A percentile compares a stretch with the other conserved stretches of the same genome.
phyloP scores from a whole-genome alignment of 2,797 vertebrate species.

The Streptopelia turtur region DNA sequence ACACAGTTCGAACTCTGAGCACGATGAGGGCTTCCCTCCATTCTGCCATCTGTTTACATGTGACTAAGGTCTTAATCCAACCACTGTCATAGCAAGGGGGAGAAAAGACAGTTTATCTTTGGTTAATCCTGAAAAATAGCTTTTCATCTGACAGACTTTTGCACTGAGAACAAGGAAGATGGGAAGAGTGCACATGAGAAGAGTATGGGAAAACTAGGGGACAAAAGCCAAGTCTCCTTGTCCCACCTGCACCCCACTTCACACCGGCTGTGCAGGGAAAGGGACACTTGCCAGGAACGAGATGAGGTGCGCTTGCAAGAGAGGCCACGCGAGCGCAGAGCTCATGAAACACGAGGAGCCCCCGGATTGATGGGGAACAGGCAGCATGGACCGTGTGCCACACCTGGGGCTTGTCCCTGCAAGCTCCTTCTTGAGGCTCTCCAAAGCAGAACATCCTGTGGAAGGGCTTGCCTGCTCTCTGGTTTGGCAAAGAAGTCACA shows the following conservation, averaged over 20 bases:
- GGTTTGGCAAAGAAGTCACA: neutral
- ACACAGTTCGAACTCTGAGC: neutral
- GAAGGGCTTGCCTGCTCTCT: neutral
- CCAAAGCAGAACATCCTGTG: neutral
- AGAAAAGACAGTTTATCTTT: neutral
- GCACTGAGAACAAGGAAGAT: neutral
- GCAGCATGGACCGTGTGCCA: neutral
- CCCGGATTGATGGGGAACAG: neutral
- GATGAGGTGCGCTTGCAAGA: neutral
- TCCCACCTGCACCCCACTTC: neutral
- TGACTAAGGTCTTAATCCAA: neutral
- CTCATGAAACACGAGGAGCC: accelerated
- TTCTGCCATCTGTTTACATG: neutral
- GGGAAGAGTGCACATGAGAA: neutral
- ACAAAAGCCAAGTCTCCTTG: neutral
- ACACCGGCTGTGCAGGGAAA: neutral
- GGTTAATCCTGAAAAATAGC: neutral
- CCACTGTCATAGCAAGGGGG: neutral
- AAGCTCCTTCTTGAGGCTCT: neutral
- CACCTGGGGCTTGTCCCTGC: neutral
- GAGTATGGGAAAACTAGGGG: neutral
- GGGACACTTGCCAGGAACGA: neutral
- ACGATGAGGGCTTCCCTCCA: neutral
- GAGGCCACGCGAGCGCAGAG: neutral
- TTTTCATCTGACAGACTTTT: neutral